Evolutionary conservation across 1,140 invertebrate species (phyloP).

Genomic region (Euglossa dilemma): DNA sequence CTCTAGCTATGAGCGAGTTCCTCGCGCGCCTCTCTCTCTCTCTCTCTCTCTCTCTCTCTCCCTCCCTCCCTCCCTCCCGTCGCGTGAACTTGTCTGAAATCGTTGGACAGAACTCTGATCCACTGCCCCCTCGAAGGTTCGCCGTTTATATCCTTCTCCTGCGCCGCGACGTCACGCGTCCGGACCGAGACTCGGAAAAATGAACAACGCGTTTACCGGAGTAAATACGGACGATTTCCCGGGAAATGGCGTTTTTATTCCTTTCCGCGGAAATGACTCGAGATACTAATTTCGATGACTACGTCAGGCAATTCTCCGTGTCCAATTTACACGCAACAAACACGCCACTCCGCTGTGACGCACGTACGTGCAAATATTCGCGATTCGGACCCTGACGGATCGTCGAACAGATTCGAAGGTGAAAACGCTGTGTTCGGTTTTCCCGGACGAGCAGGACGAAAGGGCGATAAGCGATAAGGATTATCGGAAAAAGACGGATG

Average conservation of each 20-base stretch:
- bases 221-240: not conserved
- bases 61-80: constrained; percentile 29
- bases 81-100: constrained; percentile 37
- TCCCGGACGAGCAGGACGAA: too few relatives aligned
- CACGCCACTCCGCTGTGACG: not conserved
- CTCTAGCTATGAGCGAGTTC: constrained; percentile 54
- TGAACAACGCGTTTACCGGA: not conserved
- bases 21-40: constrained; percentile 17
- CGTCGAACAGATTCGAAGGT: too few relatives aligned
- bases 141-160: too few relatives aligned
- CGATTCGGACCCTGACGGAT: not conserved
- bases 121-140: not conserved
- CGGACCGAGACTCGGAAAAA: too few relatives aligned
- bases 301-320: not conserved
- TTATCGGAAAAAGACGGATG: too few relatives aligned
- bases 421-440: not conserved
- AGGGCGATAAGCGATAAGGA: too few relatives aligned
- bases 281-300: not conserved
- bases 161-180: too few relatives aligned
- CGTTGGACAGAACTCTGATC: not conserved
- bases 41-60: too few relatives aligned
- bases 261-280: not conserved
- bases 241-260: not conserved
- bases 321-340: not conserved
- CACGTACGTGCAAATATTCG: not conserved